Evolutionary conservation across 2,888 invertebrate species (phyloP).

Genomic region (Cybosia mesomella): DNA sequence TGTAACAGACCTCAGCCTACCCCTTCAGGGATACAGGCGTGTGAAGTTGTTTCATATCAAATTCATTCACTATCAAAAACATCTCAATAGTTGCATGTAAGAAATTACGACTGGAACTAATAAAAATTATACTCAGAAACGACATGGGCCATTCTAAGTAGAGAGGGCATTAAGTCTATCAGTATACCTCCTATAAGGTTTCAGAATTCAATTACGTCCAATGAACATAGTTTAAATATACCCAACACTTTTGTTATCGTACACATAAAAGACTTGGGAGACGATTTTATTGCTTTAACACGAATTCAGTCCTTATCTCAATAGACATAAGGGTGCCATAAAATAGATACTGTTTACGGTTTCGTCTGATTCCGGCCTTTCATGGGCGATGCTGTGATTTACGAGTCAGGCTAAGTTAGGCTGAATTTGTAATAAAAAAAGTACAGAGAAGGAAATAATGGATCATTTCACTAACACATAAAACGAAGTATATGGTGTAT

Average conservation of each 20-base stretch:
- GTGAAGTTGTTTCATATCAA: no score
- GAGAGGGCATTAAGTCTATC: conserved; percentile 24
- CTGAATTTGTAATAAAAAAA: conserved; percentile 29
- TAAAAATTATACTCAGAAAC: not conserved
- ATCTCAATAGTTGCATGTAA: no score
- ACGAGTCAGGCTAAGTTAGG: conserved; percentile 27
- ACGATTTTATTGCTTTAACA: conserved; percentile 18
- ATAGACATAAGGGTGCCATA: conserved; percentile 36
- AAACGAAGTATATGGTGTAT: not conserved
- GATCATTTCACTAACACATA: not conserved
- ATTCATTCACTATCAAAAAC: no score
- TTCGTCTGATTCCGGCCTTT: conserved; percentile 31
- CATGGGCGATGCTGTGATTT: conserved; percentile 37
- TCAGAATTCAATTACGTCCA: conserved; percentile 16
- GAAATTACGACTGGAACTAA: not conserved
- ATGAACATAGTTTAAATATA: conserved; percentile 29
- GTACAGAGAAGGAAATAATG: not conserved
- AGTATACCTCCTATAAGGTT: conserved; percentile 22
- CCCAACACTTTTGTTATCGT: conserved; percentile 34
- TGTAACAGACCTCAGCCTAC: no score
- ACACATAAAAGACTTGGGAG: conserved; percentile 32
- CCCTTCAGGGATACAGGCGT: no score
- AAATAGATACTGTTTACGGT: conserved; percentile 38
- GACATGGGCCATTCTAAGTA: not conserved
- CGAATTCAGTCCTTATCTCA: conserved; percentile 37